Evolutionary conservation across 2,113 vertebrate genomes (phyloP).

Genomic region (Alexandromys fortis): DNA sequence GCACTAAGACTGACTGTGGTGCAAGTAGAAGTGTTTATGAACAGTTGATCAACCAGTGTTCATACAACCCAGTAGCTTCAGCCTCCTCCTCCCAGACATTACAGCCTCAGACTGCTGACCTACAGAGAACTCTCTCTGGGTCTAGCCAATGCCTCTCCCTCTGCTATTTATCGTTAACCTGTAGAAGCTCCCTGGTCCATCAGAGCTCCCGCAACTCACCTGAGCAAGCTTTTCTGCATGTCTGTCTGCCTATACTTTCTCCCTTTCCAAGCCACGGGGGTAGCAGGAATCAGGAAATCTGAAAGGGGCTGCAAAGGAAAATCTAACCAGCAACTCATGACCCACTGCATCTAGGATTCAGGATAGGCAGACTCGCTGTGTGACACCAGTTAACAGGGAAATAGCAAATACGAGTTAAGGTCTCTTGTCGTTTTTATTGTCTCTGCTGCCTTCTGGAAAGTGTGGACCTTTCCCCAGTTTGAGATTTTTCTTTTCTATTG

Average conservation of each 20-base stretch:
- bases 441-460: neutral
- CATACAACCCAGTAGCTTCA: neutral
- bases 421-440: neutral
- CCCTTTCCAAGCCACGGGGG: neutral
- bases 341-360: neutral
- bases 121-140: neutral
- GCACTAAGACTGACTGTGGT: neutral
- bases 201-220: neutral
- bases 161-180: neutral
- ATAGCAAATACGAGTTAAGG: neutral
- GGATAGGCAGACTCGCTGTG: rapidly evolving
- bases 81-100: neutral
- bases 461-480: neutral
- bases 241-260: neutral
- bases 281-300: neutral
- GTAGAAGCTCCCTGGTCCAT: neutral
- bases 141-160: no score
- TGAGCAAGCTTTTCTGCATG: neutral
- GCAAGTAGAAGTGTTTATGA: neutral
- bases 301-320: neutral
- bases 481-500: slow-evolving; percentile 4
- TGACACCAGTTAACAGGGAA: neutral
- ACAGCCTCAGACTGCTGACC: neutral
- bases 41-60: no score
- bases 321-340: neutral